Base-by-base conservation (phyloP, 2,888 invertebrate species). In the Diabrotica balteata region DNA sequence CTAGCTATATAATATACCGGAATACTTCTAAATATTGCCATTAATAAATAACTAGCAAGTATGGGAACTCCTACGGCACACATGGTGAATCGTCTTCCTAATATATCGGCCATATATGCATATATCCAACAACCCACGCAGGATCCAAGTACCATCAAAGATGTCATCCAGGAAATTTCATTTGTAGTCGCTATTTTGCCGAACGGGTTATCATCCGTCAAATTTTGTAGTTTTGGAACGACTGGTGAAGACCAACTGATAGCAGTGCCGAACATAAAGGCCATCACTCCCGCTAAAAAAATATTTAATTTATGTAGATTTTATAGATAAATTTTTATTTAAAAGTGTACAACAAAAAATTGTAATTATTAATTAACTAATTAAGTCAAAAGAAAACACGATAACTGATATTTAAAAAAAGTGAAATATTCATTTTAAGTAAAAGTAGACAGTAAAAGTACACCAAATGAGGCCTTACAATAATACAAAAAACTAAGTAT, bases 11-110 rank as follows among this genome's bases (percentile, higher is more conserved):
- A 89, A 65, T 87, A 83, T 78, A 86, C 84, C n/a, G 76, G 82
- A 0, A 89, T 81, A 45, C 80, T 80, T 7, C 77, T 78, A 0
- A 89, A 88, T 0, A 87, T 84, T 0, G 88, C 88, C 59, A 93
- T 86, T 9, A 92, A 82, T 42, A 89, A 80, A 88, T 91, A 94
- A 0, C 93, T 91, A 0, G 90, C 49, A 11, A 91, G 81, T 62
- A 91, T 90, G 0, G 93, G 91, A 0, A 91, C 74, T 0, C 88
- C 84, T n/a, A 90, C 87, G 7, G 88, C 81, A 5, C 93, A 80
- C 7, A 93, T 83, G 0, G 90, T 88, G 85, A 86, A 87, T 83
- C 91, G 92, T 43, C 92, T 86, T 0, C 93, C 93, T 62, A 90
- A 83, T 73, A 83, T 87, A 59, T 91, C 88, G 0, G 90, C 89